Percentiles rank a stretch among this genome's conserved stretches.
phyloP scores from a whole-genome alignment of 1,140 invertebrate genomes.

The Dinoponera quadriceps region DNA sequence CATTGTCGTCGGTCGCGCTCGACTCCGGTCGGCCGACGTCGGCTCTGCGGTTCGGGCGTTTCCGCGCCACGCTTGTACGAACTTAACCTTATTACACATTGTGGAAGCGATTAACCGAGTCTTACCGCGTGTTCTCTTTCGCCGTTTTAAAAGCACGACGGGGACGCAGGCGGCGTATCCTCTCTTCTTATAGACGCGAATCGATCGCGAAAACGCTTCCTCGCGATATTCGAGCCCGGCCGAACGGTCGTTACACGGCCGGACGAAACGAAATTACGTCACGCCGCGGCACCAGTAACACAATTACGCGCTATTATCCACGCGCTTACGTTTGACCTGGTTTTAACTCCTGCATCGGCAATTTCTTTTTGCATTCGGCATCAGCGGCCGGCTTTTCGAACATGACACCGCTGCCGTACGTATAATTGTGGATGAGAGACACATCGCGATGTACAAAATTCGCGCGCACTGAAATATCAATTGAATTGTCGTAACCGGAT shows the following conservation, averaged over 20 bases:
- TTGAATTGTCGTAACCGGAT: too few relatives aligned
- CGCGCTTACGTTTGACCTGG: constrained; percentile 31
- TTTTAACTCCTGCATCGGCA: constrained; percentile 21
- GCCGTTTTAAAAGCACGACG: constrained; percentile 45
- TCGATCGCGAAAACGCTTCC: constrained; percentile 43
- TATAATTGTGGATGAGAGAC: too few relatives aligned
- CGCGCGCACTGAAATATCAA: too few relatives aligned
- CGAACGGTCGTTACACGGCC: constrained; percentile 43
- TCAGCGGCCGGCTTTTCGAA: neutral
- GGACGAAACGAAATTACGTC: constrained; percentile 59
- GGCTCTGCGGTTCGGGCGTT: constrained; percentile 46
- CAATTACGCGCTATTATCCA: constrained; percentile 53
- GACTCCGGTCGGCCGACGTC: constrained; percentile 41
- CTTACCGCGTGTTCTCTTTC: constrained; percentile 59
- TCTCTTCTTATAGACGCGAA: constrained; percentile 39
- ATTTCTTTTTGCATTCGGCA: constrained; percentile 6
- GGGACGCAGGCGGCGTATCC: constrained; percentile 35
- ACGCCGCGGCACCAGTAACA: constrained; percentile 46
- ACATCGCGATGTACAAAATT: too few relatives aligned
- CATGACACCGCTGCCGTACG: too few relatives aligned
- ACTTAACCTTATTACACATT: constrained; percentile 71
- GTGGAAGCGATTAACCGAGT: constrained; percentile 59
- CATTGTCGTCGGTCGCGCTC: constrained; percentile 31
- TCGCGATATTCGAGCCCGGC: constrained; percentile 28
- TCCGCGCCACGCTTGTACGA: constrained; percentile 61